phyloP scores from a whole-genome alignment of 1,140 invertebrate genomes.

The Dinoponera quadriceps region DNA sequence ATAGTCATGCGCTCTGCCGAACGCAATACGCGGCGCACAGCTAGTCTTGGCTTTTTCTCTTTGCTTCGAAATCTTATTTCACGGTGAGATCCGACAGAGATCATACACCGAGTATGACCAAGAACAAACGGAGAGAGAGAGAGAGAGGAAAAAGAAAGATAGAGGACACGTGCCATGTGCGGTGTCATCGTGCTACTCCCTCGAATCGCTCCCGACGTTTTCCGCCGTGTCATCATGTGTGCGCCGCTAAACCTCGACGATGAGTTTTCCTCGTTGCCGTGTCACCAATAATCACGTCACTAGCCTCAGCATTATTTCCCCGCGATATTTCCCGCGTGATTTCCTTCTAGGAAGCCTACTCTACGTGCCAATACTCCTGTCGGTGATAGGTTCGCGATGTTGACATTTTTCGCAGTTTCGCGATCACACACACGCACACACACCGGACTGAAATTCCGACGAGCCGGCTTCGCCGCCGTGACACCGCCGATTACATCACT shows the following conservation, averaged over 20 bases:
- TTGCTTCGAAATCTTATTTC: not conserved
- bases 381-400: not conserved
- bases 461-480: not conserved
- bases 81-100: not conserved
- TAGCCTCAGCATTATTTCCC: conserved; percentile 13
- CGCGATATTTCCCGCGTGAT: not conserved
- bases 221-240: not conserved
- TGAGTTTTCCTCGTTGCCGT: not conserved
- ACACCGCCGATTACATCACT: conserved; percentile 33
- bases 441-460: not conserved
- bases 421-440: too few relatives aligned
- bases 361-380: not conserved
- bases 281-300: conserved; percentile 29
- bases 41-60: too few relatives aligned
- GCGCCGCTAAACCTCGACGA: not conserved
- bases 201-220: conserved; percentile 8
- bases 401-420: not conserved
- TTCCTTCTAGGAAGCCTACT: not conserved
- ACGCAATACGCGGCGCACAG: too few relatives aligned
- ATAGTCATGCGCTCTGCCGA: too few relatives aligned
- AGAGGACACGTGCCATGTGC: not conserved
- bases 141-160: too few relatives aligned
- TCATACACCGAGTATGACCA: too few relatives aligned
- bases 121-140: too few relatives aligned
- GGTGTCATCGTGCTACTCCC: not conserved